These are phyloP conservation scores for Busseola fusca DNA, from an alignment of 2,888 invertebrate species.

Conservation along the genomic window DNA sequence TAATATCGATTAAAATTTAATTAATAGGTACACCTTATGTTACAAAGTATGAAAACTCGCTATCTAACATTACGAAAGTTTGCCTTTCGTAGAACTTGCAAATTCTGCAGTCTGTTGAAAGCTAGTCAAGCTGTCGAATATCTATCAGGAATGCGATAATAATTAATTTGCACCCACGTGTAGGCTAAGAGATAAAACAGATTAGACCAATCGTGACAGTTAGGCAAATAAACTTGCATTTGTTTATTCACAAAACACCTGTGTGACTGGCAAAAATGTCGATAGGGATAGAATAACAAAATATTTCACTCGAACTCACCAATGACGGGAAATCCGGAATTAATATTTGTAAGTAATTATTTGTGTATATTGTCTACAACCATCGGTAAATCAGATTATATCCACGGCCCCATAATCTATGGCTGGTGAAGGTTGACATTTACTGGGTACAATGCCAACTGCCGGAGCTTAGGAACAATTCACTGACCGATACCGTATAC, in stretches of 20 bases:
- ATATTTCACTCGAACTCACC: background rate
- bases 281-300: background rate
- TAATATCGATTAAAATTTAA: slow-evolving; percentile 21
- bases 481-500: background rate
- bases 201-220: slow-evolving; percentile 32
- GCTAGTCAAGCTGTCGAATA: slow-evolving; percentile 63
- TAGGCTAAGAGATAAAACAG: slow-evolving; percentile 26
- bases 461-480: background rate
- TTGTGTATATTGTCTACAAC: slow-evolving; percentile 3
- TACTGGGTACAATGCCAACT: slow-evolving; percentile 12
- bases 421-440: slow-evolving; percentile 32
- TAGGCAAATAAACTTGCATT: slow-evolving; percentile 8
- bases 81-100: slow-evolving; percentile 48
- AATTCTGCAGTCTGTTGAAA: slow-evolving; percentile 60
- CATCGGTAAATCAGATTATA: slow-evolving; percentile 19
- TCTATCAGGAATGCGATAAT: slow-evolving; percentile 57
- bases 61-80: slow-evolving; percentile 58
- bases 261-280: background rate
- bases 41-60: slow-evolving; percentile 55
- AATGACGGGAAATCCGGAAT: background rate
- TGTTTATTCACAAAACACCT: slow-evolving; percentile 12
- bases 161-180: slow-evolving; percentile 54
- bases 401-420: slow-evolving; percentile 1
- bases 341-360: background rate
- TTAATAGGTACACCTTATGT: slow-evolving; percentile 26